Conservation (phyloP, 2,797 vertebrate species). For the Cyprinella venusta region DNA sequence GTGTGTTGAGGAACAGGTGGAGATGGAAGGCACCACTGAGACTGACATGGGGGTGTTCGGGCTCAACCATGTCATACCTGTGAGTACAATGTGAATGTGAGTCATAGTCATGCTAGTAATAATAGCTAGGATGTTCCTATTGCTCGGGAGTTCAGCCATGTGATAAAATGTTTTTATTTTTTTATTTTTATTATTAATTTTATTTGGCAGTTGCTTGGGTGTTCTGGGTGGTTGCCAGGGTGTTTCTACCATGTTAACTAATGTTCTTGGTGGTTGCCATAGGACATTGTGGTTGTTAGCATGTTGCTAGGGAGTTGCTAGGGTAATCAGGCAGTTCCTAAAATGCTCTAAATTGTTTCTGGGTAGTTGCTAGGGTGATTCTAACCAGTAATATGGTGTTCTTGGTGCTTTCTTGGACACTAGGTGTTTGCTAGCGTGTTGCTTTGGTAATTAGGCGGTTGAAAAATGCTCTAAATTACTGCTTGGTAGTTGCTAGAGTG, state of each 20-base stretch:
- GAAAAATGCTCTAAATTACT: too few species aligned
- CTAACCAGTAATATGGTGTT: too few species aligned
- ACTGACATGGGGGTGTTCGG: slow-evolving; percentile 24
- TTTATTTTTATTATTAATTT: not conserved
- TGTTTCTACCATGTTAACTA: too few species aligned
- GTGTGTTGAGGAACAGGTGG: slow-evolving; percentile 56
- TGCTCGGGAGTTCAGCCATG: too few species aligned
- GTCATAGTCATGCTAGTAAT: not conserved
- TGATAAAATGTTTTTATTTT: not conserved
- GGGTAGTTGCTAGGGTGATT: too few species aligned
- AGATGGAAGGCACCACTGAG: slow-evolving; percentile 34
- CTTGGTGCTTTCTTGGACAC: not conserved
- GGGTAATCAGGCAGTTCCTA: too few species aligned
- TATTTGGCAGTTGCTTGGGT: not conserved
- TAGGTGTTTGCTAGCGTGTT: not conserved
- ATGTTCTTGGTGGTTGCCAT: not conserved
- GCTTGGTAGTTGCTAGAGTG: not conserved
- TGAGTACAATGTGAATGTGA: not conserved
- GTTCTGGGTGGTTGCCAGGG: not conserved
- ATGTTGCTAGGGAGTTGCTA: too few species aligned
- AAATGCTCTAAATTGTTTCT: too few species aligned
- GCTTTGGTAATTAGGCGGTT: too few species aligned
- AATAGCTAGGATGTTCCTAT: not conserved
- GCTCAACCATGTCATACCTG: slow-evolving; percentile 12
- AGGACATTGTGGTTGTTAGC: not conserved